phyloP scores from a whole-genome alignment of 53 echinoderm and acorn worm genomes.

The Echinarachnius parma region DNA sequence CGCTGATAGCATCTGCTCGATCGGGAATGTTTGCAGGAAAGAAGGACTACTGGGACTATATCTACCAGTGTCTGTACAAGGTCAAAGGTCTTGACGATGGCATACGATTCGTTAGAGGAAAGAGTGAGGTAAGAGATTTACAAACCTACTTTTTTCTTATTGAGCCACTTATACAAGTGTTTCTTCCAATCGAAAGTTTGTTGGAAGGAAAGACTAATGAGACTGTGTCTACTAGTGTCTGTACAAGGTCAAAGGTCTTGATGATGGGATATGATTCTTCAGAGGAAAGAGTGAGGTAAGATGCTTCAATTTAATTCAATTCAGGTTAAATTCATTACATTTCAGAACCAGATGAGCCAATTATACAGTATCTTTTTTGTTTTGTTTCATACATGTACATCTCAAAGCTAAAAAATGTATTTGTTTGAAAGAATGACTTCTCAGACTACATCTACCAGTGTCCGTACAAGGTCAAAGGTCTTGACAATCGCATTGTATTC shows the following conservation, averaged over 20 bases:
- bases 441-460: conserved; percentile 91
- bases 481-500: conserved; percentile 90
- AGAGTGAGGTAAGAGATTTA: conserved; percentile 70
- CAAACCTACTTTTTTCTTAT: too few relatives aligned
- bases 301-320: too few relatives aligned
- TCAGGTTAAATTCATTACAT: background rate
- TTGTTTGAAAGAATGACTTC: conserved; percentile 79
- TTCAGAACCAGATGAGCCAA: too few relatives aligned
- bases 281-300: conserved; percentile 87
- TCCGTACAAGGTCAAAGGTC: conserved; percentile 80
- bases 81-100: conserved; percentile 96
- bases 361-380: too few relatives aligned
- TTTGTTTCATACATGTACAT: too few relatives aligned
- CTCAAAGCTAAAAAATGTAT: too few relatives aligned
- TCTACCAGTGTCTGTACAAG: conserved; percentile 74
- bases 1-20: conserved; percentile 62
- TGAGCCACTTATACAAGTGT: too few relatives aligned
- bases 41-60: conserved; percentile 95
- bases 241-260: conserved; percentile 83
- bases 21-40: conserved; percentile 69
- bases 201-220: conserved; percentile 88
- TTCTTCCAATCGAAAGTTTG: too few relatives aligned
- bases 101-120: conserved; percentile 82
- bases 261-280: conserved; percentile 93
- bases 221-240: conserved; percentile 84